A percentile compares a stretch with the other conserved stretches of the same genome.
Conservation (phyloP, 2,797 vertebrate species). For the Pelochelys cantorii region DNA sequence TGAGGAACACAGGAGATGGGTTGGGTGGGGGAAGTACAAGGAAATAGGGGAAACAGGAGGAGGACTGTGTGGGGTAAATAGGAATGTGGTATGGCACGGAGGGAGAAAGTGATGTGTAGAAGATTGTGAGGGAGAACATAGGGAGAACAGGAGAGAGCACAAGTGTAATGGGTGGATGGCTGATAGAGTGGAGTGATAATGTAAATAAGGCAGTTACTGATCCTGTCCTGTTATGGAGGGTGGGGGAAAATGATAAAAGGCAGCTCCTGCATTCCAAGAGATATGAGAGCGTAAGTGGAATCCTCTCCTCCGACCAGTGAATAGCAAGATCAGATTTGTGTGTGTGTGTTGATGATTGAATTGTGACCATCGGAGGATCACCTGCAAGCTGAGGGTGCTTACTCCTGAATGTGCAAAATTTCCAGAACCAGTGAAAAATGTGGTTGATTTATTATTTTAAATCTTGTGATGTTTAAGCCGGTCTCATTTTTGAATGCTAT, state of each 20-base stretch:
- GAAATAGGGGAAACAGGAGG: background rate
- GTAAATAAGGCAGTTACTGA: background rate
- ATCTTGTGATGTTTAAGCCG: no score
- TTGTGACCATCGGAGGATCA: no score
- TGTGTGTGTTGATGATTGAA: no score
- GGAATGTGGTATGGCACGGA: background rate
- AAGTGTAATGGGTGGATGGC: background rate
- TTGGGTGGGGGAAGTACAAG: no score
- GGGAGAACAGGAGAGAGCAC: background rate
- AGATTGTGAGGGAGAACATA: constrained; percentile 6
- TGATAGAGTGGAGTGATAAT: background rate
- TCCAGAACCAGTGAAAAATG: no score
- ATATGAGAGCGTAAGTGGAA: background rate
- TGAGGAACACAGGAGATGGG: no score
- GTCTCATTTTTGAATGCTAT: no score
- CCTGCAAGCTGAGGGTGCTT: no score
- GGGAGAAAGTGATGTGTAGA: background rate
- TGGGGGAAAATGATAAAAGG: background rate
- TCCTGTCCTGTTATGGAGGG: background rate
- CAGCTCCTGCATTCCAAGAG: background rate
- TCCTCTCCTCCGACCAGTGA: background rate
- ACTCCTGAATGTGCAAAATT: no score
- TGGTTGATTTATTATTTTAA: no score
- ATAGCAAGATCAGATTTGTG: no score
- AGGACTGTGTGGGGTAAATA: background rate